Base-by-base conservation (phyloP, 1,140 invertebrate genomes). In the Akabosia matsudoensis region DNA sequence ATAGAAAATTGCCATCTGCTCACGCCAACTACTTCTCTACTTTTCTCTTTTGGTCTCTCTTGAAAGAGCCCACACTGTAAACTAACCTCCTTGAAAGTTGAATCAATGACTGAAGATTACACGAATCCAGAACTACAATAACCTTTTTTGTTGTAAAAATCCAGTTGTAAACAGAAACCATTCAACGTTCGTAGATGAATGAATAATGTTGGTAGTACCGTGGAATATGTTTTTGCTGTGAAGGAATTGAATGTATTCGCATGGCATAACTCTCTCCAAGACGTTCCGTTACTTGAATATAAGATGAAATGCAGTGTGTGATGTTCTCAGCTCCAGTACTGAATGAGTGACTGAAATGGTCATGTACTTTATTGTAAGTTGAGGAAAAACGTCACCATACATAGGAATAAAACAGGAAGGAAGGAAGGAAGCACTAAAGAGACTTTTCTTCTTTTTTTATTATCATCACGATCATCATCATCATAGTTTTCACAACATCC, bases 391-490 rank as follows among this genome's bases (percentile, higher is more conserved):
- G 61, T 16, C 28, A 67, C 28, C 4, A n/a, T 1, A 61, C n/a
- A 22, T 18, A 67, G 31, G 28, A 28, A 67, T 28, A 67, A 67
- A 67, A 30, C 61, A 67, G 61, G 61, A 67, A 67, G 61, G 30
- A 67, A 67, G 61, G 61, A 67, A 67, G 61, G 61, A 67, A 67
- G 28, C 30, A 31, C 61, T 67, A 22, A 30, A 67, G 31, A 22
- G 37, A 45, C 37, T 45, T 45, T 45, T 45, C 37, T 45, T 45
- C 18, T 10, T 45, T 45, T 10, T 45, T 45, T n/a, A n/a, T n/a
- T n/a, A n/a, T n/a, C n/a, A n/a, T n/a, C n/a, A n/a, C n/a, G n/a
- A n/a, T n/a, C n/a, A n/a, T n/a, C n/a, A n/a, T n/a, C n/a, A n/a
- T n/a, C n/a, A n/a, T n/a, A n/a, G n/a, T n/a, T n/a, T n/a, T n/a